Conservation (phyloP, 2,888 invertebrate genomes). For the Halictus ligatus region DNA sequence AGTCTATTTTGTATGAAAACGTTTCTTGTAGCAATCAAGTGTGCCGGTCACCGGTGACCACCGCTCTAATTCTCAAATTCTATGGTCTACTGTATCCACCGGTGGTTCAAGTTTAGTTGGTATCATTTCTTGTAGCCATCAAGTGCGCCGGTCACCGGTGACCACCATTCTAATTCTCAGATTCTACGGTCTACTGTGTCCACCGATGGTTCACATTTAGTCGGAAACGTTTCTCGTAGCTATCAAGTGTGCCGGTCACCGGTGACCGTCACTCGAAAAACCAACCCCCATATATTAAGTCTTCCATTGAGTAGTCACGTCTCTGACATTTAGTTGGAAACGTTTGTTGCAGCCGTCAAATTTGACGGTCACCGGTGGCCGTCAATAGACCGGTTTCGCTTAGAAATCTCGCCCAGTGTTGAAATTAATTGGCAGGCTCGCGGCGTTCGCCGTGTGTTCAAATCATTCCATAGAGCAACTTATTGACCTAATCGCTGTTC, state of each 20-base stretch:
- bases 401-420: neutral
- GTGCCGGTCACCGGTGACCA: too few relatives aligned
- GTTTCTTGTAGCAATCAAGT: neutral
- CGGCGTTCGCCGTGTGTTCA: neutral
- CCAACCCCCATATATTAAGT: neutral
- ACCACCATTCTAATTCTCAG: too few relatives aligned
- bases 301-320: neutral
- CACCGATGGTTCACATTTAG: too few relatives aligned
- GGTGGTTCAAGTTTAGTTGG: too few relatives aligned
- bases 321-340: neutral
- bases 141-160: too few relatives aligned
- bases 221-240: too few relatives aligned
- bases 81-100: too few relatives aligned
- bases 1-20: too few relatives aligned
- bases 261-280: neutral
- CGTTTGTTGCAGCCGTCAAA: neutral
- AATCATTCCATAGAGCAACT: neutral
- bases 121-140: too few relatives aligned
- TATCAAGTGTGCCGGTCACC: neutral
- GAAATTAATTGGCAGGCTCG: slow-evolving; percentile 1
- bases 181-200: too few relatives aligned
- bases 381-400: neutral
- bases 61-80: too few relatives aligned
- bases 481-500: neutral
- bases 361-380: neutral